phyloP scores from a whole-genome alignment of 2,113 vertebrate genomes.

The Hippocampus mohnikei region DNA sequence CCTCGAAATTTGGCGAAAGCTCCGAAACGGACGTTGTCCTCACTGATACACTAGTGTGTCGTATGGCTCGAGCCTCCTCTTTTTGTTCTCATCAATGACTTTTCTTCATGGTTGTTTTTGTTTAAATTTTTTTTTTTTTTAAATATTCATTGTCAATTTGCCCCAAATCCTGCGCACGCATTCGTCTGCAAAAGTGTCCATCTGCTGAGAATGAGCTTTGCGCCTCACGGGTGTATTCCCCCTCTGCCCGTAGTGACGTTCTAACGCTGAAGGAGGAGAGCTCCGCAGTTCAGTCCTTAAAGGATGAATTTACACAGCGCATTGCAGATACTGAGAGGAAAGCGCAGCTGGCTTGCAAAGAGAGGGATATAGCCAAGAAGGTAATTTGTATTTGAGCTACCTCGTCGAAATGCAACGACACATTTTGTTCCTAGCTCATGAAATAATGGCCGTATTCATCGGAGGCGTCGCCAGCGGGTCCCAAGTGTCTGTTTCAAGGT shows the following conservation, averaged over 20 bases:
- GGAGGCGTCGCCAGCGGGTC: neutral
- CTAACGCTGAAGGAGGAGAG: constrained; percentile 89
- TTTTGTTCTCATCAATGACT: neutral
- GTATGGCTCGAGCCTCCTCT: too few species aligned
- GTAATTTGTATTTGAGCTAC: constrained; percentile 58
- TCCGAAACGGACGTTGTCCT: neutral
- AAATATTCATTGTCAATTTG: neutral
- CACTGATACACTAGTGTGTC: neutral
- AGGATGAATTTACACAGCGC: constrained; percentile 94
- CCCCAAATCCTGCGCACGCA: too few species aligned
- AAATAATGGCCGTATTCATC: neutral
- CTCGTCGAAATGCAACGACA: neutral
- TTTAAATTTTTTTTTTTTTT: too few species aligned
- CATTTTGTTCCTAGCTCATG: neutral
- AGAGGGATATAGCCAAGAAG: constrained; percentile 94
- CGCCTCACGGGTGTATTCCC: constrained; percentile 30
- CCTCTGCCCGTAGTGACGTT: constrained; percentile 79
- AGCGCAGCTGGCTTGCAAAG: constrained; percentile 93
- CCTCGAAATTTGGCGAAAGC: neutral
- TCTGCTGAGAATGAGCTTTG: neutral
- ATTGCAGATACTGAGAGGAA: constrained; percentile 95
- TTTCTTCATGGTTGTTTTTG: neutral
- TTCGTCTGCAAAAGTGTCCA: neutral
- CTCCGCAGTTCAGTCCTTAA: constrained; percentile 85
- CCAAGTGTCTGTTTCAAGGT: constrained; percentile 2